These are phyloP conservation scores for Lingula anatina DNA, from an alignment of 2,888 invertebrate genomes.

Conservation along the genomic window DNA sequence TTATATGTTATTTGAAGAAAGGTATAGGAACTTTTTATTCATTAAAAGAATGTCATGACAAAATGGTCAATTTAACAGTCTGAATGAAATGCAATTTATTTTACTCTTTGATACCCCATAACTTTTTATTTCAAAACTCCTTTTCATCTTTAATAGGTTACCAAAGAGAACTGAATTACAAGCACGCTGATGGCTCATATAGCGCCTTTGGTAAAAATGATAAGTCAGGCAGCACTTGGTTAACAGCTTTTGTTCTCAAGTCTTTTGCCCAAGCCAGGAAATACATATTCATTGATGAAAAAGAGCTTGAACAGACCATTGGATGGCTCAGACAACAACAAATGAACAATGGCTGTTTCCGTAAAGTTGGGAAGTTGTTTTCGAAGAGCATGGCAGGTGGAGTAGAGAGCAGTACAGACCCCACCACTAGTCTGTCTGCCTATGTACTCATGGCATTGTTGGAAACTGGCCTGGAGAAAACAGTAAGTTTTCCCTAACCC, in stretches of 20 bases:
- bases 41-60: no score
- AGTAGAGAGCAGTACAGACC: conserved; percentile 4
- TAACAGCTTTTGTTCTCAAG: conserved; percentile 69
- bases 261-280: conserved; percentile 58
- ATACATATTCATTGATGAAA: conserved; percentile 58
- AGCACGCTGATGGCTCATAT: conserved; percentile 51
- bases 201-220: conserved; percentile 25
- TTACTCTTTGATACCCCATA: no score
- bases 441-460: conserved; percentile 20
- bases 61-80: no score
- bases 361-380: conserved; percentile 27
- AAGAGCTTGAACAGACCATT: conserved; percentile 21
- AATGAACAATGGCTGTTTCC: conserved; percentile 72
- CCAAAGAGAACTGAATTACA: conserved; percentile 82
- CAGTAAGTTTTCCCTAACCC: conserved; percentile 8
- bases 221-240: conserved; percentile 29
- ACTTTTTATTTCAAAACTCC: no score
- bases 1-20: no score
- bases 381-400: conserved; percentile 22
- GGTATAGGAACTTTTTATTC: no score
- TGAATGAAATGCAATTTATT: no score
- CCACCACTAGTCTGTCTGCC: conserved; percentile 15
- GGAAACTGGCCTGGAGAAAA: conserved; percentile 13
- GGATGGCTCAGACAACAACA: conserved; percentile 55
- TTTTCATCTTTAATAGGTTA: no score